Evolutionary conservation across 37 sponge, comb jelly and placozoan species (phyloP), one percentile per base, ranked within the genome.

Genomic region (Ephydatia muelleri): DNA sequence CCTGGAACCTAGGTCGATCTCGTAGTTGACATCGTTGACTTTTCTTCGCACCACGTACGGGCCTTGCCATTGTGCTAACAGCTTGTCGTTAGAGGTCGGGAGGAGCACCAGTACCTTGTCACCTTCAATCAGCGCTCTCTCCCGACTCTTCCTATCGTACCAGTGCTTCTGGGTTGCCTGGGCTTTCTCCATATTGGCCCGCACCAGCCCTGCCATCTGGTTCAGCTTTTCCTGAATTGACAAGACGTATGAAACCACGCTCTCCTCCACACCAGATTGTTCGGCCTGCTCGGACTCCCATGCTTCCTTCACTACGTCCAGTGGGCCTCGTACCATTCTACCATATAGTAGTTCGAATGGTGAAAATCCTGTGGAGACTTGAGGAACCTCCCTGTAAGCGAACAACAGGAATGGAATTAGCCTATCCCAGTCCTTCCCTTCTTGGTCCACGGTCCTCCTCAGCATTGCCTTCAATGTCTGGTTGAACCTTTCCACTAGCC

Each of bases 401-500:
- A 84, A 82, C 29, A 82, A 30, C 72, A 82, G 22, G 29, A 70
- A 82, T 22, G 49, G 82, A 6, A 82, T 31, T 21, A 34, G 36
- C 77, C 30, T 72, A 64, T 73, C 81, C 83, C 78, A 84, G 31
- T 78, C 39, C 23, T 82, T 72, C 49, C 31, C 73, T 26, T 70
- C 27, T n/a, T 49, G 26, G 0, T 3, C 48, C 1, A 31, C 65
- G 4, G 65, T 31, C 34, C 47, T 82, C 67, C 39, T 30, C 11
- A 84, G 68, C 76, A 84, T 84, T 25, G 64, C 64, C 36, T 85
- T 85, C 80, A 85, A 40, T 23, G 79, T 86, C 39, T 28, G 37
- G 39, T 77, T 78, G 48, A 85, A 85, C n/a, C 86, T 57, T 35
- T 85, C 79, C 11, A 85, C 86, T 64, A 85, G 69, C 14, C 86